Percentiles rank a stretch among this genome's conserved stretches.
These are phyloP conservation scores for Nymphalis polychloros DNA, from an alignment of 2,888 invertebrate species.

Conservation along the genomic window DNA sequence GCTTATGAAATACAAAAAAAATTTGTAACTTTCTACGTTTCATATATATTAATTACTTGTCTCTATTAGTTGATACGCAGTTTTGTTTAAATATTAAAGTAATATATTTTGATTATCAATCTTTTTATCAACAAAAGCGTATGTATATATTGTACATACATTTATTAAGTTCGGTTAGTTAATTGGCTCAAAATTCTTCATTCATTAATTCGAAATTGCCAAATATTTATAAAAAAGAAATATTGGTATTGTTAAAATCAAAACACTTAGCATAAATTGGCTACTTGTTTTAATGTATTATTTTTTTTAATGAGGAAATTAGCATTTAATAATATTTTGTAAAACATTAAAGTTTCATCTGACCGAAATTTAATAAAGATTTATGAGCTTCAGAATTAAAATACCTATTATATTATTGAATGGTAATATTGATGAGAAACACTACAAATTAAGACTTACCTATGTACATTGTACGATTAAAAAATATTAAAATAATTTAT, in stretches of 20 bases:
- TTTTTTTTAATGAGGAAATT: neutral
- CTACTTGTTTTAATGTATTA: neutral
- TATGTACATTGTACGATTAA: too few relatives aligned
- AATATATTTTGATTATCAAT: too few relatives aligned
- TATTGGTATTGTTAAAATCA: neutral
- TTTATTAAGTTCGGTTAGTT: neutral
- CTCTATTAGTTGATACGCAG: too few relatives aligned
- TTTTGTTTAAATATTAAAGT: too few relatives aligned
- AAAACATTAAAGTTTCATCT: neutral
- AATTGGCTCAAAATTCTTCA: neutral
- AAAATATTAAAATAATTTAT: too few relatives aligned
- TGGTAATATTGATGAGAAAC: neutral
- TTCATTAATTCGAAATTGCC: neutral
- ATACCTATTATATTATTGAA: neutral
- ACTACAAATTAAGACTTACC: neutral
- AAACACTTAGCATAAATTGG: neutral
- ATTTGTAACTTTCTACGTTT: too few relatives aligned
- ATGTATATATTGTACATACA: neutral
- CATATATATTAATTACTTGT: too few relatives aligned
- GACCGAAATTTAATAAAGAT: neutral
- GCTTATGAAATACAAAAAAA: too few relatives aligned
- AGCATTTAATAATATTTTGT: neutral
- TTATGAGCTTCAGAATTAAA: slow-evolving; percentile 4
- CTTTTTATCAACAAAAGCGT: too few relatives aligned
- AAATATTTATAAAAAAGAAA: neutral